Evolutionary conservation across 2,113 vertebrate species (phyloP), one percentile per base, ranked within the genome.

Genomic region (Emydura subglobosa): DNA sequence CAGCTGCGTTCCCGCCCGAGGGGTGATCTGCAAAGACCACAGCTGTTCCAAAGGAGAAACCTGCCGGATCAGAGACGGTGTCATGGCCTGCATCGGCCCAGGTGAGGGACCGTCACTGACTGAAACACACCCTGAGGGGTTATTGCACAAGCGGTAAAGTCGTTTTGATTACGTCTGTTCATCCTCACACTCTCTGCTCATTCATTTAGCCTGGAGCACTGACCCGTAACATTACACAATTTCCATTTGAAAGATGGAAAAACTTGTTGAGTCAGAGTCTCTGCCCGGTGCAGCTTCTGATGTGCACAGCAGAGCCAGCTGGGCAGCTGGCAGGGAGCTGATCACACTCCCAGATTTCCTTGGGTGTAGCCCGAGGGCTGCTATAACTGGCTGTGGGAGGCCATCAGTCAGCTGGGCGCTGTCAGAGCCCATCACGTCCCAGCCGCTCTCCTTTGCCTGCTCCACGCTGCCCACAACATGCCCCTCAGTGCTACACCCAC

Each of bases 41-140:
- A 96, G 91, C 79, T 99, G 99, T 42, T 59, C 92, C 5, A 39
- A 86, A 0, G 95, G 74, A 55, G 97, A 98, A 47, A 95, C 96
- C 72, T 99, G 99, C 92, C 86, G 98, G 93, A 81, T 99, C 50
- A 96, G 82, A 3, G 97, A 95, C 22, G 98, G 97, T 10, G n/a
- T 98, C 57, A 92, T 96, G 85, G 97, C 85, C 83, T 99, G 99
- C 49, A 51, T 98, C 90, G 88, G 96, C 65, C 97, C 95, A 98
- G 98, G 99, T 98, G 96, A 97, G 47, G 76, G 44, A 53, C 22
- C 53, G 51, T 49, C 3, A 14, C 50, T 86, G 49, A 27, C 10
- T 72, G n/a, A 39, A 21, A 72, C 65, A 10, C 22, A 8, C 5
- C 5, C n/a, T 10, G 61, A 21, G 7, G 29, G 61, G 61, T 68